Evolutionary conservation across 2,797 vertebrate genomes (phyloP).

Genomic region (Danio jaintianensis): DNA sequence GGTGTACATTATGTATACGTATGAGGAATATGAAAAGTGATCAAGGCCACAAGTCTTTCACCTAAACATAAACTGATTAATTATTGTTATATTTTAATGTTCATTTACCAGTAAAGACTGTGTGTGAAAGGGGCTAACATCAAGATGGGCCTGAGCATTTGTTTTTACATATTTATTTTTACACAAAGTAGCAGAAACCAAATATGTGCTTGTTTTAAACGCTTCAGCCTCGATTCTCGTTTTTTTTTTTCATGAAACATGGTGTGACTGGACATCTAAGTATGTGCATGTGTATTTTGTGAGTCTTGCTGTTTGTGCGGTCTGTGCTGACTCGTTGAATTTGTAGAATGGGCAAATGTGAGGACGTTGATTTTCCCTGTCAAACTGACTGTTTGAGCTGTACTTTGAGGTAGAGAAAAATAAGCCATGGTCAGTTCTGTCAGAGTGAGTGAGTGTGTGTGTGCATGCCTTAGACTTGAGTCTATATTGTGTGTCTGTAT

Average conservation of each 20-base stretch:
- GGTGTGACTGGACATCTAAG: constrained; percentile 44
- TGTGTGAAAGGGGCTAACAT: neutral
- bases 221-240: constrained; percentile 22
- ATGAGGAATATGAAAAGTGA: too few relatives aligned
- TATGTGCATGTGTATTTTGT: constrained; percentile 55
- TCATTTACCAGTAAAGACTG: neutral
- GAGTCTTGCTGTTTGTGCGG: constrained; percentile 51
- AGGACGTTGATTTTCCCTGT: constrained; percentile 42
- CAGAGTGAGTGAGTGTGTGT: constrained; percentile 42
- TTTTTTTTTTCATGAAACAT: constrained; percentile 17
- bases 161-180: constrained; percentile 38
- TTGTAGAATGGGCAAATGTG: constrained; percentile 31
- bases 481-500: constrained; percentile 50
- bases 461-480: constrained; percentile 55
- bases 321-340: constrained; percentile 51
- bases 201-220: constrained; percentile 54
- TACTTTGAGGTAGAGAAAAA: constrained; percentile 48
- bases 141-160: neutral
- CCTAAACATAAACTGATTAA: neutral
- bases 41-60: too few relatives aligned
- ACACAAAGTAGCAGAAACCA: constrained; percentile 60
- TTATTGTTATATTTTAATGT: too few relatives aligned
- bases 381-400: constrained; percentile 42
- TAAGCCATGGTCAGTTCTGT: constrained; percentile 51
- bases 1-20: too few relatives aligned